A percentile compares a stretch with the other conserved stretches of the same genome.
Conservation (phyloP, 2,888 invertebrate species). For the Acronicta alni region DNA sequence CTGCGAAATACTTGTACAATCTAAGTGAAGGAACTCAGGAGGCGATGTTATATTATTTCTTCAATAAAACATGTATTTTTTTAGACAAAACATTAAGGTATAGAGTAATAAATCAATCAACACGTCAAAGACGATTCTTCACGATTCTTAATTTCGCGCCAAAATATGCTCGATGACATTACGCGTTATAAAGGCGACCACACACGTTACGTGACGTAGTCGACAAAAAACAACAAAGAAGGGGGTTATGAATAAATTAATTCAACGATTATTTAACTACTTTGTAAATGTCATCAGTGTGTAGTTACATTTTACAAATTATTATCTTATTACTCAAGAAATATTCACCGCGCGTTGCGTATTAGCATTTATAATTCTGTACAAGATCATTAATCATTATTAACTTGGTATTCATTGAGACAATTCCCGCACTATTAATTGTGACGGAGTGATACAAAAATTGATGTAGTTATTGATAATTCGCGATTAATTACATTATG, state of each 20-base stretch:
- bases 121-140: conserved; percentile 44
- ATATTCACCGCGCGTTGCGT: conserved; percentile 67
- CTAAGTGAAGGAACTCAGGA: no score
- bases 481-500: conserved; percentile 30
- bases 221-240: conserved; percentile 43
- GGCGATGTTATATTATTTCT: no score
- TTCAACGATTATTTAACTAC: conserved; percentile 68
- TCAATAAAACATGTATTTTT: neutral
- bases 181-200: conserved; percentile 62
- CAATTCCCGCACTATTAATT: conserved; percentile 57
- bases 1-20: no score
- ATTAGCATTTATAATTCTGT: conserved; percentile 77
- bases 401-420: conserved; percentile 69
- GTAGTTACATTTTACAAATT: conserved; percentile 73
- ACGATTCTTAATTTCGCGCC: conserved; percentile 64
- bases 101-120: conserved; percentile 56
- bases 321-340: conserved; percentile 68
- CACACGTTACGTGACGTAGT: conserved; percentile 60
- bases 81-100: conserved; percentile 13
- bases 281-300: conserved; percentile 69
- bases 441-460: conserved; percentile 52
- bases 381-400: conserved; percentile 76
- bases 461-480: conserved; percentile 45
- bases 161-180: conserved; percentile 61
- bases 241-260: conserved; percentile 65